These are phyloP conservation scores for Cataglyphis hispanica DNA, from an alignment of 1,140 invertebrate species.

Conservation along the genomic window DNA sequence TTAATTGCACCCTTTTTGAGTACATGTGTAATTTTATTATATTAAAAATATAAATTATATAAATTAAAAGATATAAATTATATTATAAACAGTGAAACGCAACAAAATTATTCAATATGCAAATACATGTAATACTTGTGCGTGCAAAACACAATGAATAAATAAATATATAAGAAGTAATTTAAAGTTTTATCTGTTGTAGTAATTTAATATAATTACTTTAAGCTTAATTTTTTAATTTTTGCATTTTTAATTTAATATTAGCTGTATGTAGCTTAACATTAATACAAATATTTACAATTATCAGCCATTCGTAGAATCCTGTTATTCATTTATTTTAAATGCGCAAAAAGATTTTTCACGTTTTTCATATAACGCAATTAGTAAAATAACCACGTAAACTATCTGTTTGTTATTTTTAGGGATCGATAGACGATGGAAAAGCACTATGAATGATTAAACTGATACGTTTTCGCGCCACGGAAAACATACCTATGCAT, in stretches of 20 bases:
- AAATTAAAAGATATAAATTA: background rate
- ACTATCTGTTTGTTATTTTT: background rate
- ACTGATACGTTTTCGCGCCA: background rate
- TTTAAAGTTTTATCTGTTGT: background rate
- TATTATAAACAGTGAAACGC: background rate
- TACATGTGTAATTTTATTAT: background rate
- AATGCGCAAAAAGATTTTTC: background rate
- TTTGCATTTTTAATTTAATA: background rate
- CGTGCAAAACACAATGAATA: background rate
- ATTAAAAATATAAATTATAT: background rate
- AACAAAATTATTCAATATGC: background rate
- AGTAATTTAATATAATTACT: background rate
- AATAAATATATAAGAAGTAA: background rate
- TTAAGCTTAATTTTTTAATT: constrained; percentile 7
- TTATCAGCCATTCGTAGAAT: background rate
- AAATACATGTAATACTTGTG: background rate
- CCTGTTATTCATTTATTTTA: background rate
- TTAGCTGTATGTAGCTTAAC: background rate
- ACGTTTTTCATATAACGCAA: background rate
- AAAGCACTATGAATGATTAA: background rate
- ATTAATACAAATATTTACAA: constrained; percentile 24
- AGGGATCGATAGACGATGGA: background rate
- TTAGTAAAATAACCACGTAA: background rate
- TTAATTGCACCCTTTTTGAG: background rate
- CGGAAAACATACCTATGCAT: background rate